A percentile compares a stretch with the other conserved stretches of the same genome.
These are phyloP conservation scores for Rafetus swinhoei DNA, from an alignment of 2,113 vertebrate genomes.

Conservation along the genomic window DNA sequence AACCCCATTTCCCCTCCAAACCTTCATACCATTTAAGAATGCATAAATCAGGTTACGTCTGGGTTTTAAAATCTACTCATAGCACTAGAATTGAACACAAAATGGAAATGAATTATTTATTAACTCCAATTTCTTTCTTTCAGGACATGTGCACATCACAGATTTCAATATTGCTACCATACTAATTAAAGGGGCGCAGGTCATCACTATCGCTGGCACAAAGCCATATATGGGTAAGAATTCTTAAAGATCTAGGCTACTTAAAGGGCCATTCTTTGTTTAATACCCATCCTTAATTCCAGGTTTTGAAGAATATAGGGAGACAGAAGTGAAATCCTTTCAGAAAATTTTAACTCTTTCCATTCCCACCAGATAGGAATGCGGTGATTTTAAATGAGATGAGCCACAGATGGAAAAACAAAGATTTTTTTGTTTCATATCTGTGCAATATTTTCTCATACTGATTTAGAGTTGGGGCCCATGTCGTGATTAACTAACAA, in stretches of 20 bases:
- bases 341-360: not conserved
- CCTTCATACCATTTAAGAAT: not conserved
- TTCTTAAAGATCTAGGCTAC: fast-evolving
- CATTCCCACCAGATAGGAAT: not conserved
- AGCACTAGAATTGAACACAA: not conserved
- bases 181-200: conserved; percentile 86
- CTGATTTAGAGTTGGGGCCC: not conserved
- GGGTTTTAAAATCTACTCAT: not conserved
- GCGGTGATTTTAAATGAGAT: fast-evolving
- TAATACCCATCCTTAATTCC: not conserved
- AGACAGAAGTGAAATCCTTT: not conserved
- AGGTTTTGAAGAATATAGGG: not conserved
- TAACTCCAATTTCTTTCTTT: not conserved
- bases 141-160: conserved; percentile 94
- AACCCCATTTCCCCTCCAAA: not conserved
- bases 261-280: fast-evolving
- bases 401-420: not conserved
- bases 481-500: not conserved
- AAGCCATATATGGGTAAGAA: conserved; percentile 97
- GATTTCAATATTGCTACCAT: conserved; percentile 96
- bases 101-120: not conserved
- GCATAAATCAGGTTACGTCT: not conserved
- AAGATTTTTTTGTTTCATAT: fast-evolving
- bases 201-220: conserved; percentile 93
- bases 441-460: fast-evolving